Base-by-base conservation (phyloP, 2,888 invertebrate species). In the Eretmocerus hayati region DNA sequence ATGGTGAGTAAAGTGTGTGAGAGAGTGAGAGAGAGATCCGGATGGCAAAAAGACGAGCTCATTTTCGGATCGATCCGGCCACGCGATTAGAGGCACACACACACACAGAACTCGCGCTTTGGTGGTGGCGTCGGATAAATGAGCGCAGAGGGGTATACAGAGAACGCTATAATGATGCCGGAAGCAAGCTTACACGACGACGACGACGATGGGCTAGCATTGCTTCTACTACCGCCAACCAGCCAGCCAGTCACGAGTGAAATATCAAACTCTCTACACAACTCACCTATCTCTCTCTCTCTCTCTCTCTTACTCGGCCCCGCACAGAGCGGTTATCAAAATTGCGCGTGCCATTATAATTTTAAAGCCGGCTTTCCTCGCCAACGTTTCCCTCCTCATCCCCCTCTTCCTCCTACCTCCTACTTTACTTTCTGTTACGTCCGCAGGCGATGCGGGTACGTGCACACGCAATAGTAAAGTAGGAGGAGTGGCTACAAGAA, bases 271-370 rank as follows among this genome's bases (percentile, higher is more conserved):
- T 53, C 47, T 37, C 20, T 42, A 42, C 22, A 45, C 32, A 15
- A 33, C 26, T 11, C 8, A 9, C 26, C 26, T 6, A 9, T 26
- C 26, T 6, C 11, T 26, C 26, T 6, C 11, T 26, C 26, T 6
- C 11, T 26, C 26, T 6, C 11, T 26, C 26, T 6, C 11, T 26
- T 11, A 11, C 11, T 26, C 26, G 58, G 60, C 56, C 53, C 56
- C 60, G 62, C 50, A 62, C 62, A 62, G 61, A 62, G 64, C 64
- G 68, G 66, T 69, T 68, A 70, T 70, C 66, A 68, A 70, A 70
- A 69, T 69, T 68, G 65, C 66, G 66, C 67, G 66, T 68, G 67
- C 65, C 65, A 70, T 69, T 70, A 69, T 69, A 69, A 70, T 69
- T 69, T 68, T 65, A 67, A 68, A 69, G 66, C 65, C 65, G 64